phyloP scores from a whole-genome alignment of 2,797 vertebrate genomes.

The Malurus leucopterus region DNA sequence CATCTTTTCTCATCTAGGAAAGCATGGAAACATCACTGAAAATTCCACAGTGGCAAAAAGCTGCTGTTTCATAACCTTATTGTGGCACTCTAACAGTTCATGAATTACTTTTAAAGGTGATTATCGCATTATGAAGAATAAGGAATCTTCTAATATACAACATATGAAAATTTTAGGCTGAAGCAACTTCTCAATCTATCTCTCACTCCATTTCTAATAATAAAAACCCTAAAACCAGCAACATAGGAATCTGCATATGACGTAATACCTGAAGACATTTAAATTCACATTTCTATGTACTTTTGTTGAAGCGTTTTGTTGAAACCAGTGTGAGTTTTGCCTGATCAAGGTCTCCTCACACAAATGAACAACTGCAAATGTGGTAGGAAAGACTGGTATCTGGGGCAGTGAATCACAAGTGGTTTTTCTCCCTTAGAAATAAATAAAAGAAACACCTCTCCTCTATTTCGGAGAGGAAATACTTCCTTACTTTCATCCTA shows the following conservation, averaged over 20 bases:
- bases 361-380: background rate
- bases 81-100: background rate
- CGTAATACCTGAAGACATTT: slow-evolving; percentile 24
- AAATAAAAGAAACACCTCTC: background rate
- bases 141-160: background rate
- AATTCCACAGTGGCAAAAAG: background rate
- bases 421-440: background rate
- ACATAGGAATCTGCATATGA: background rate
- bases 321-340: background rate
- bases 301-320: background rate
- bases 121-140: background rate
- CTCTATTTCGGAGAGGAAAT: background rate
- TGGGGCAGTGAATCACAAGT: background rate
- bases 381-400: background rate
- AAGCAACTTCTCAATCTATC: slow-evolving; percentile 16
- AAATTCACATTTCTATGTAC: background rate
- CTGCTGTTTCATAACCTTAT: background rate
- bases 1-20: background rate
- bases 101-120: background rate
- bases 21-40: background rate
- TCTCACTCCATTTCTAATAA: background rate
- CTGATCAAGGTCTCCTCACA: slow-evolving; percentile 29
- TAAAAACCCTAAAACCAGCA: background rate
- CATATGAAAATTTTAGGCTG: background rate
- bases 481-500: background rate